phyloP scores from a whole-genome alignment of 2,888 invertebrate genomes.

The Miltochrista miniata region DNA sequence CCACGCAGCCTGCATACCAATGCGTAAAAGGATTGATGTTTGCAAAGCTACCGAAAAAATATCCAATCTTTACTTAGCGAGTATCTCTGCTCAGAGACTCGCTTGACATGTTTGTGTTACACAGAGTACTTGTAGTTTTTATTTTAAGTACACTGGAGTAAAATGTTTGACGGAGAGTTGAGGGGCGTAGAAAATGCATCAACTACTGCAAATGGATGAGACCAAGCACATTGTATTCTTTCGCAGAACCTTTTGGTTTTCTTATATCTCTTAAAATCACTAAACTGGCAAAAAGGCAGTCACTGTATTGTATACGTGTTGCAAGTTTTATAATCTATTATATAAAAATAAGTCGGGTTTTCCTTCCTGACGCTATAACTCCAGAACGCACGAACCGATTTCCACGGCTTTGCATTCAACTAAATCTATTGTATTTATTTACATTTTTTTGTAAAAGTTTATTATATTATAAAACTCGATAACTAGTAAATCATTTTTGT shows the following conservation, averaged over 20 bases:
- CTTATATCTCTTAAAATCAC: too few species aligned
- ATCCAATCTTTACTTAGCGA: conserved; percentile 47
- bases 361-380: too few species aligned
- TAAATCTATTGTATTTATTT: too few species aligned
- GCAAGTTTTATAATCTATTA: too few species aligned
- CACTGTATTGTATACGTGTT: too few species aligned
- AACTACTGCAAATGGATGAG: neutral
- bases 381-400: too few species aligned
- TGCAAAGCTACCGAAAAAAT: conserved; percentile 57
- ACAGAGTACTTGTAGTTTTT: conserved; percentile 19
- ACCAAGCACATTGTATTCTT: neutral
- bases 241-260: neutral
- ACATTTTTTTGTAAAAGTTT: too few species aligned
- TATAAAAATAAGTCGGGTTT: too few species aligned
- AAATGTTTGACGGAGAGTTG: conserved; percentile 6
- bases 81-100: conserved; percentile 31
- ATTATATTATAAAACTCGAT: too few species aligned
- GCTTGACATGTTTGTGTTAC: conserved; percentile 29
- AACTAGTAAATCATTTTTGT: too few species aligned
- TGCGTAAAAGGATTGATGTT: conserved; percentile 78
- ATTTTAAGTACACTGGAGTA: conserved; percentile 9
- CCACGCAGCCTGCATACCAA: conserved; percentile 77
- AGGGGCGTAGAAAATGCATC: neutral
- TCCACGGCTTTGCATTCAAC: too few species aligned
- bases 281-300: too few species aligned